phyloP scores from a whole-genome alignment of 2,113 vertebrate genomes.

The Gallinago media region DNA sequence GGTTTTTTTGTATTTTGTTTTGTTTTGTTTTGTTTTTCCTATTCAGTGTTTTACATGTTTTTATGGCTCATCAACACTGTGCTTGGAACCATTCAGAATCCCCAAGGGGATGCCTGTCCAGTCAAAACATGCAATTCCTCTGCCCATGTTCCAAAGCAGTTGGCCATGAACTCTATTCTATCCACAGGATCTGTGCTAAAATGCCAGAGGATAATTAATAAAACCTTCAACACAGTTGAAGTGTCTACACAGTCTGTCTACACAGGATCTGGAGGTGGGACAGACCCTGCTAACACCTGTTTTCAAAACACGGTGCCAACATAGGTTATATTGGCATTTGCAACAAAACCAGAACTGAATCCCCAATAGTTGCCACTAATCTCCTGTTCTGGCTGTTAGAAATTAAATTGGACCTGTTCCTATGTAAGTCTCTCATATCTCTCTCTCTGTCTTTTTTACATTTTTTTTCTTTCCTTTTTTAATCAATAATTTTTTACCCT shows the following conservation, averaged over 20 bases:
- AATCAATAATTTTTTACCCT: background rate
- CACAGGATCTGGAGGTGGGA: background rate
- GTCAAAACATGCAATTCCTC: background rate
- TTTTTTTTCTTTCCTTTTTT: background rate
- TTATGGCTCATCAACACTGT: background rate
- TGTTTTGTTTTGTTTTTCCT: background rate
- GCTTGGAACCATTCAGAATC: background rate
- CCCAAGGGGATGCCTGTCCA: background rate
- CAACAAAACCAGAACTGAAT: background rate
- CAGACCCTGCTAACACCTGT: background rate
- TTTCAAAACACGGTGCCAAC: background rate
- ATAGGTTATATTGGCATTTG: background rate
- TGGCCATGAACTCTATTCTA: background rate
- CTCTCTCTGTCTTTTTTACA: background rate
- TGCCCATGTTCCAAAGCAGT: background rate
- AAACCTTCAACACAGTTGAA: background rate
- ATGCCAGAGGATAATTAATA: background rate
- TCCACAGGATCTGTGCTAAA: background rate
- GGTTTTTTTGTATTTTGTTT: background rate
- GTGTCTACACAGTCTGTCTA: background rate
- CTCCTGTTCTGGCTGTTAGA: background rate
- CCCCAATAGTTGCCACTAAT: background rate
- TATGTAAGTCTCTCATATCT: background rate
- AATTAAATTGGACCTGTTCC: background rate
- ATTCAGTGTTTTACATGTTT: background rate